A percentile compares a stretch with the other conserved stretches of the same genome.
Evolutionary conservation across 2,113 vertebrate species (phyloP).

Genomic region (Fregetta grallaria): DNA sequence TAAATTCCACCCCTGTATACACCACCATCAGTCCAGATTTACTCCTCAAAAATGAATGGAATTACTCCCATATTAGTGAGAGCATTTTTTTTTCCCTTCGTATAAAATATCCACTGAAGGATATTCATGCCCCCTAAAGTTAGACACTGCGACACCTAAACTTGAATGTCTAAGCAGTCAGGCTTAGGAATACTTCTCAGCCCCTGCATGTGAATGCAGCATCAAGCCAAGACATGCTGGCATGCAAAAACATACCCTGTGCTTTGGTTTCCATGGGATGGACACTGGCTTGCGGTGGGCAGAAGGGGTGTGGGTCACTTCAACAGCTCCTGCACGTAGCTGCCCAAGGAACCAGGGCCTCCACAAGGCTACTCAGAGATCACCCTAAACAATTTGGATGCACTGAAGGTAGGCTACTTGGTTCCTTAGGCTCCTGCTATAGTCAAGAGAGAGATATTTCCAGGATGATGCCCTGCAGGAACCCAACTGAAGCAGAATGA

Average conservation of each 20-base stretch:
- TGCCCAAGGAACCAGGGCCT: neutral
- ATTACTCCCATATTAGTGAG: neutral
- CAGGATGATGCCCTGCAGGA: neutral
- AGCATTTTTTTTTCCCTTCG: neutral
- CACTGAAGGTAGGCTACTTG: neutral
- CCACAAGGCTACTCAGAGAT: neutral
- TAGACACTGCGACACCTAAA: neutral
- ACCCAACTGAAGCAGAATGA: neutral
- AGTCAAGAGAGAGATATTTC: neutral
- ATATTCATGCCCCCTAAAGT: neutral
- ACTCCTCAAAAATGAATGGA: neutral
- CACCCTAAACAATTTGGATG: neutral
- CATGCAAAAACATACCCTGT: fast-evolving
- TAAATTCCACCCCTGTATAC: neutral
- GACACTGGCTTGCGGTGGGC: neutral
- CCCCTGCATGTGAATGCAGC: neutral
- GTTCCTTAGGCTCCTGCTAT: neutral
- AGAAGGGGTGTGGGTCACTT: neutral
- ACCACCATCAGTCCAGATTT: neutral
- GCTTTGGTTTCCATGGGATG: neutral
- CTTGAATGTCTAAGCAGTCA: neutral
- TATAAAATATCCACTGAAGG: neutral
- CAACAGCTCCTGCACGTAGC: neutral
- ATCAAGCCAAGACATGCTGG: neutral
- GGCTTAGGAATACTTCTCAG: neutral